Evolutionary conservation across 1,140 invertebrate genomes (phyloP), one percentile per base, ranked within the genome.

Genomic region (Antheraea mylitta): DNA sequence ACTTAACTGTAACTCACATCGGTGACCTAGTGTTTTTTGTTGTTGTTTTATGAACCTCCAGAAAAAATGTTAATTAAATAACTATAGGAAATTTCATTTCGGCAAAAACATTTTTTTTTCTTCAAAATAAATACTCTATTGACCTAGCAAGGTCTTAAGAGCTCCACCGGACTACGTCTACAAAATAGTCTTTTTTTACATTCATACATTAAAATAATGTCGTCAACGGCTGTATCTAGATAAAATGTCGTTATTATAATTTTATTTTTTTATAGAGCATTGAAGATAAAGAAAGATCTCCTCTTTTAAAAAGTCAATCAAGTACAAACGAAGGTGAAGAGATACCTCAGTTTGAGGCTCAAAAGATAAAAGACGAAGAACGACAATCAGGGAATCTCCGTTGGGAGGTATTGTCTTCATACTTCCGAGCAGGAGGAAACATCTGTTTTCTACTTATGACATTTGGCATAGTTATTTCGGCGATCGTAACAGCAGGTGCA

Each of bases 371-470:
- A 18, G 85, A 85, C 3, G 89, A 92, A 66, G 90, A 90, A 92
- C 94, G 86, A 92, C 93, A 64, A 85, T 94, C 82, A 82, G 95
- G 89, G 74, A 95, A 78, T 85, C 93, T 80, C 87, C 93, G 66
- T 91, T 94, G 81, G 95, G 95, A 68, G 84, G 93, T 79, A 65
- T 94, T 77, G 81, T 93, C 45, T 80, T 91, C 72, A 80, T 92
- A 68, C 73, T 95, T 95, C 69, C 83, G 80, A 36, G 90, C 94
- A 7, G 94, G 95, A n/a, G 93, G 92, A 7, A 92, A 88, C 18
- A 71, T 86, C n/a, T 83, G 83, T 3, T 89, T 85, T 58, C 75
- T 93, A 3, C 58, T 93, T 0, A 72, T 93, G 2, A 80, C 87
- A 3, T 76, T 94, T 6, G 13, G 90, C 86, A n/a, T 90, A 89